These are phyloP conservation scores for Falco cherrug DNA, from an alignment of 2,797 vertebrate genomes.

Conservation along the genomic window DNA sequence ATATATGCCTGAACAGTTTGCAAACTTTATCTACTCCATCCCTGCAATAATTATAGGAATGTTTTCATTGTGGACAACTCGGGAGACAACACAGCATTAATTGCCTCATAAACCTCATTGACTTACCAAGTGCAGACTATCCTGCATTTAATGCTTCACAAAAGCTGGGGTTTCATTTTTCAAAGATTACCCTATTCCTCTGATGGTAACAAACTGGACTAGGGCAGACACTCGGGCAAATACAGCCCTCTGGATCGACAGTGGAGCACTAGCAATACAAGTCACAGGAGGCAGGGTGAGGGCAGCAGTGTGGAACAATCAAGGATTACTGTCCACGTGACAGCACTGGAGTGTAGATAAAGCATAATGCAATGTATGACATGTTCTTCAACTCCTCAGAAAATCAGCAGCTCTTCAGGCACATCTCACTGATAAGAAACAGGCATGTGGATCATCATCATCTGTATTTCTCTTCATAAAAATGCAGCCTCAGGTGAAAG, in stretches of 20 bases:
- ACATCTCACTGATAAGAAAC: background rate
- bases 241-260: background rate
- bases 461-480: background rate
- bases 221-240: background rate
- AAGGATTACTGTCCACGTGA: background rate
- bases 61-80: background rate
- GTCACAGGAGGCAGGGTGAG: background rate
- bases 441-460: background rate
- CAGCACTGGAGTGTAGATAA: background rate
- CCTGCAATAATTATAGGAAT: background rate
- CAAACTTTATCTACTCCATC: background rate
- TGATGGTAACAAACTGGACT: background rate
- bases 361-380: background rate
- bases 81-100: background rate
- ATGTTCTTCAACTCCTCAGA: background rate
- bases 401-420: background rate
- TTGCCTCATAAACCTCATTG: background rate
- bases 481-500: background rate
- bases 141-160: background rate
- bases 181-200: background rate
- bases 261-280: background rate
- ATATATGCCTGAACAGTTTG: background rate
- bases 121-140: background rate
- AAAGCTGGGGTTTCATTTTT: background rate
- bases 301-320: background rate